Conservation (phyloP, 2,888 invertebrate genomes). For the Terebella lapidaria region DNA sequence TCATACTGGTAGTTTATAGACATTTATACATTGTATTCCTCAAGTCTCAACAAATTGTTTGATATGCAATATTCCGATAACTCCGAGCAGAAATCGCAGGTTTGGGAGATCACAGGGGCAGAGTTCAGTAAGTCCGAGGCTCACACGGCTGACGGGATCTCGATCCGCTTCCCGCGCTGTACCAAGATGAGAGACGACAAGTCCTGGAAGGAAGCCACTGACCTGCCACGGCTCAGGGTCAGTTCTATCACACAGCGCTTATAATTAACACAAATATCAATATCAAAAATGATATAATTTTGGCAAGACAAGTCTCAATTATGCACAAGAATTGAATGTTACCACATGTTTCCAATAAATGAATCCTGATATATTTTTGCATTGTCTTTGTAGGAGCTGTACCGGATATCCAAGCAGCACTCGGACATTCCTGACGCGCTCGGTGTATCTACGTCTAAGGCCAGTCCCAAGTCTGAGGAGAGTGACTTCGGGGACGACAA, state of each 20-base stretch:
- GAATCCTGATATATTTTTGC: background rate
- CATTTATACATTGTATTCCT: too few relatives aligned
- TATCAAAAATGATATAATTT: background rate
- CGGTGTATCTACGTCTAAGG: constrained; percentile 7
- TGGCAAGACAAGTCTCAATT: background rate
- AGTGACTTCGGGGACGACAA: background rate
- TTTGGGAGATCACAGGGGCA: constrained; percentile 89
- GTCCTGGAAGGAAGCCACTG: constrained; percentile 76
- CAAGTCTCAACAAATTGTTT: too few relatives aligned
- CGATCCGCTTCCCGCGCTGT: constrained; percentile 87
- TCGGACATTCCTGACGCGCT: constrained; percentile 37
- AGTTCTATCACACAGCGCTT: background rate
- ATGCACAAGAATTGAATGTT: background rate
- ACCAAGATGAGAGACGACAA: constrained; percentile 73
- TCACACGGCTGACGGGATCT: constrained; percentile 90
- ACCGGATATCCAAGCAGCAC: constrained; percentile 49
- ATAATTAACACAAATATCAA: background rate
- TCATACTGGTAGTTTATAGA: too few relatives aligned
- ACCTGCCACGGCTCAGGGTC: constrained; percentile 56
- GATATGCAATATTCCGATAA: too few relatives aligned
- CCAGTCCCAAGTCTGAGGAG: constrained; percentile 1
- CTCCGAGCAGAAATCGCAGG: constrained; percentile 61
- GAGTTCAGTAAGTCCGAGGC: constrained; percentile 61
- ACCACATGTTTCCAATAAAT: background rate
- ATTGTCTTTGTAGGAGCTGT: too few relatives aligned